Conservation (phyloP, 2,888 invertebrate genomes). For the Lydus trimaculatus region DNA sequence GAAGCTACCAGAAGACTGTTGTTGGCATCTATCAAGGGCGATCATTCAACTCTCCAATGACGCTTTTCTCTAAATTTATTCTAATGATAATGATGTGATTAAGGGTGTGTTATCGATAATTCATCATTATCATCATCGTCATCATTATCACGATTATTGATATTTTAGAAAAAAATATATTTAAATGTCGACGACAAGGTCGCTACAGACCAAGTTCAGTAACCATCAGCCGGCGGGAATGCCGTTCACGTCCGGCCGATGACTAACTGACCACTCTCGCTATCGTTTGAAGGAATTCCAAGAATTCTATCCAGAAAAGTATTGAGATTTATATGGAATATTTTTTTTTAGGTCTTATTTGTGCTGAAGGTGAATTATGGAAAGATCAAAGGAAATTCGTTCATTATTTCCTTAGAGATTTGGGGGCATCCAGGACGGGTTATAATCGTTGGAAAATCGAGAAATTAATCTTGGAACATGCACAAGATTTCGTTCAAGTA, state of each 20-base stretch:
- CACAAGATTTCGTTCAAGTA: constrained; percentile 69
- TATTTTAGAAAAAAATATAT: too few relatives aligned
- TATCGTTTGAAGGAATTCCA: constrained; percentile 29
- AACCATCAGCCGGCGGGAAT: constrained; percentile 34
- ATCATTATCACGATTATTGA: neutral
- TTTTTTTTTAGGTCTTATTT: constrained; percentile 73
- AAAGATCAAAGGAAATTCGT: constrained; percentile 81
- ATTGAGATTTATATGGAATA: neutral
- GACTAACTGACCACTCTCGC: constrained; percentile 40
- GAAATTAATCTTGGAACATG: constrained; percentile 68
- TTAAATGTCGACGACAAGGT: constrained; percentile 10
- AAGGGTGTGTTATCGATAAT: neutral
- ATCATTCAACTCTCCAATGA: neutral
- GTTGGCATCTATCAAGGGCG: constrained; percentile 5
- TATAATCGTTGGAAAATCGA: constrained; percentile 70
- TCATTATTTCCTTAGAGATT: constrained; percentile 73
- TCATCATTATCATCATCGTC: neutral
- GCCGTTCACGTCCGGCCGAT: constrained; percentile 41
- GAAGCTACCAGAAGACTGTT: neutral
- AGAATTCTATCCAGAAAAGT: constrained; percentile 21
- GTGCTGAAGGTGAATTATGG: constrained; percentile 83
- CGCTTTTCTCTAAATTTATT: neutral
- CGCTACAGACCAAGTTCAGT: constrained; percentile 20
- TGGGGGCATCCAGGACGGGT: constrained; percentile 75
- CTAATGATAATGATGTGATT: neutral